These are phyloP conservation scores for Alexandromys fortis DNA, from an alignment of 2,113 vertebrate species.

Conservation along the genomic window DNA sequence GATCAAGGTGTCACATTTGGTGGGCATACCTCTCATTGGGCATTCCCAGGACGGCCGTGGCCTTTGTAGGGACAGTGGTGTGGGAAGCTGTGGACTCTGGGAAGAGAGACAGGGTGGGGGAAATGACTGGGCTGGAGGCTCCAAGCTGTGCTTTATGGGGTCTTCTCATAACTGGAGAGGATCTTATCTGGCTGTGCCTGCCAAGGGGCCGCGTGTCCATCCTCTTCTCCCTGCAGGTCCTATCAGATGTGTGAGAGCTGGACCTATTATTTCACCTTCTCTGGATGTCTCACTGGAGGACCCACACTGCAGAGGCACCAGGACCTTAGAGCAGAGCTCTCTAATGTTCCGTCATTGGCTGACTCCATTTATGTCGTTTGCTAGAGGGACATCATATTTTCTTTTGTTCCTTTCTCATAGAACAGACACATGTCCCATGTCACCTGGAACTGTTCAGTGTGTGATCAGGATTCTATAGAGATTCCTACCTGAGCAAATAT, in stretches of 20 bases:
- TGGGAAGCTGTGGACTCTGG: neutral
- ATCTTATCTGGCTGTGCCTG: accelerated
- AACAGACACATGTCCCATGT: neutral
- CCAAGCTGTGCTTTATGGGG: too few species aligned
- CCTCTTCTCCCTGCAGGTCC: too few species aligned
- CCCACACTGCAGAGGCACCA: neutral
- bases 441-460: neutral
- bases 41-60: neutral
- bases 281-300: accelerated
- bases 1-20: neutral
- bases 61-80: neutral
- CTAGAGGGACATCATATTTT: too few species aligned
- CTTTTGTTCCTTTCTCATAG: neutral
- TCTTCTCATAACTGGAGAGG: neutral
- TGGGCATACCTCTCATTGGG: accelerated
- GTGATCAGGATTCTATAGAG: neutral
- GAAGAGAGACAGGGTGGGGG: neutral
- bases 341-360: accelerated
- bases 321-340: neutral
- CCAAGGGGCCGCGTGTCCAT: accelerated
- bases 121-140: neutral
- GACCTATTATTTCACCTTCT: neutral
- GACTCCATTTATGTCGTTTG: accelerated
- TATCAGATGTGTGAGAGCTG: accelerated
- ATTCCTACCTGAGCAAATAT: neutral